phyloP scores from a whole-genome alignment of 2,797 vertebrate species.

The Bradypodion ventrale region DNA sequence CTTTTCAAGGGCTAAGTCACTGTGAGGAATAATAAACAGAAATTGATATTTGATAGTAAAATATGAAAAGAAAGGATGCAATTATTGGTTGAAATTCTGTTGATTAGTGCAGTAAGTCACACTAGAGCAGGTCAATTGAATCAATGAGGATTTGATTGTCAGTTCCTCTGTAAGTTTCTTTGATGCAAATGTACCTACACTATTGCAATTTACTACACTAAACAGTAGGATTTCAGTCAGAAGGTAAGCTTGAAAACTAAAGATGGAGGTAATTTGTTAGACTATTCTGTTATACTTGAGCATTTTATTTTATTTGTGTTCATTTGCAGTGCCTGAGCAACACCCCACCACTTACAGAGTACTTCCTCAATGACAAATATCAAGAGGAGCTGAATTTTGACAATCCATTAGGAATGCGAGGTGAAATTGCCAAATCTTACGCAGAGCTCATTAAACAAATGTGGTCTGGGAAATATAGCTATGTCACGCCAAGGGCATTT shows the following conservation, averaged over 20 bases:
- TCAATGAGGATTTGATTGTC: too few relatives aligned
- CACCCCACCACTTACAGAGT: slow-evolving; percentile 94
- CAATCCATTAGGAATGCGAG: slow-evolving; percentile 98
- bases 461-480: slow-evolving; percentile 97
- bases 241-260: background rate
- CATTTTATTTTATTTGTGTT: slow-evolving; percentile 18
- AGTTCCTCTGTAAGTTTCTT: too few relatives aligned
- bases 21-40: background rate
- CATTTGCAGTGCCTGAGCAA: slow-evolving; percentile 94
- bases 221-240: too few relatives aligned
- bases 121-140: too few relatives aligned
- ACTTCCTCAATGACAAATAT: slow-evolving; percentile 96
- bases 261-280: background rate
- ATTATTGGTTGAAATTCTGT: too few relatives aligned
- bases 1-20: background rate
- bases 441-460: slow-evolving; percentile 95
- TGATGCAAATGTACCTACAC: too few relatives aligned
- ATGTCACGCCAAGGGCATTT: slow-evolving; percentile 94
- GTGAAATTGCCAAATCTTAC: slow-evolving; percentile 95
- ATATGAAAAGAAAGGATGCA: too few relatives aligned
- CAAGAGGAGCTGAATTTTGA: slow-evolving; percentile 95
- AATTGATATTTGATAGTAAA: background rate
- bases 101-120: too few relatives aligned
- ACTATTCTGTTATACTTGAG: background rate
- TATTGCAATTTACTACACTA: too few relatives aligned